Percentiles rank a stretch among this genome's conserved stretches.
These are phyloP conservation scores for Leuciscus waleckii DNA, from an alignment of 2,797 vertebrate genomes.

Conservation along the genomic window DNA sequence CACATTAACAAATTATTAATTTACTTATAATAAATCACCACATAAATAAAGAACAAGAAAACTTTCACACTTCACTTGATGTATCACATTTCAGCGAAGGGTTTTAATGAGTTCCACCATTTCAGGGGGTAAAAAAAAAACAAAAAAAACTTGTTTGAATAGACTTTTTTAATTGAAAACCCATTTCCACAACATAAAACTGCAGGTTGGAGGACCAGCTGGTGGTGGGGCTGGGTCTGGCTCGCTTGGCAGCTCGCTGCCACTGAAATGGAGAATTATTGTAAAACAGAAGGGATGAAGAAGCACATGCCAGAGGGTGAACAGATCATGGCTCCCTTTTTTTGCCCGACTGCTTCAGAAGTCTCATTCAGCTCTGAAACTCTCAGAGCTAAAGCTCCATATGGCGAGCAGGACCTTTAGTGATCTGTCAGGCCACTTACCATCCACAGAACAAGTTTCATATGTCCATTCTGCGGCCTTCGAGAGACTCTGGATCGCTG, in stretches of 20 bases:
- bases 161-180: slow-evolving; percentile 57
- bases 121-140: slow-evolving; percentile 12
- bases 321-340: slow-evolving; percentile 27
- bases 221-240: slow-evolving; percentile 49
- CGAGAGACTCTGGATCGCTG: slow-evolving; percentile 13
- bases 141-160: slow-evolving; percentile 42
- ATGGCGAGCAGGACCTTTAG: slow-evolving; percentile 34
- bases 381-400: slow-evolving; percentile 21
- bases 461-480: slow-evolving; percentile 7
- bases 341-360: slow-evolving; percentile 29
- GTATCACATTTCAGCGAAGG: slow-evolving; percentile 19
- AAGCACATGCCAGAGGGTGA: slow-evolving; percentile 48
- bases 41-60: slow-evolving; percentile 46
- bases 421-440: slow-evolving; percentile 33
- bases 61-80: slow-evolving; percentile 27
- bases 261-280: slow-evolving; percentile 55
- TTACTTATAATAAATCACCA: slow-evolving; percentile 38
- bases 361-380: slow-evolving; percentile 42
- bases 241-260: slow-evolving; percentile 51
- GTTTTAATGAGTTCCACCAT: slow-evolving; percentile 45
- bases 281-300: slow-evolving; percentile 54
- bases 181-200: slow-evolving; percentile 31
- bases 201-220: slow-evolving; percentile 57
- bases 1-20: slow-evolving; percentile 21
- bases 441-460: neutral